A percentile compares a stretch with the other conserved stretches of the same genome.
Conservation (phyloP, 2,888 invertebrate genomes). For the Pachydiplax longipennis region DNA sequence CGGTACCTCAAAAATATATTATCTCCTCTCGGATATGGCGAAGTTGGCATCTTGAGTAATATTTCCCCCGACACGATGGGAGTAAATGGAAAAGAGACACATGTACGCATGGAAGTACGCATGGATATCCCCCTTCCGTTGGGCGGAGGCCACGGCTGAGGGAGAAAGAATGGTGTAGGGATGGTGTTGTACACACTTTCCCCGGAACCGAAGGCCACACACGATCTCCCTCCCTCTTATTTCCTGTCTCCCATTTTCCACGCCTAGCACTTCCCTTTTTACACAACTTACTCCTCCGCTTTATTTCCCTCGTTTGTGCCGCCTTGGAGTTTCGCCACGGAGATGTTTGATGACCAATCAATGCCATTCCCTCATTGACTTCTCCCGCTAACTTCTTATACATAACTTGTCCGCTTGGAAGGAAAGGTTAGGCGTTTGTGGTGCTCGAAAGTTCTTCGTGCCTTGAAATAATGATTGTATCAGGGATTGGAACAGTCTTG, state of each 20-base stretch:
- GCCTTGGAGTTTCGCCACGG: background rate
- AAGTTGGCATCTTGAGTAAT: no score
- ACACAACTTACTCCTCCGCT: background rate
- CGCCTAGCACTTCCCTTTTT: background rate
- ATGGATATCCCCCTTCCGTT: background rate
- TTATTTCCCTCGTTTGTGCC: background rate
- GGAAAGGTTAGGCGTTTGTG: no score
- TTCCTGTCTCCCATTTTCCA: background rate
- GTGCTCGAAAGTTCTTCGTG: no score
- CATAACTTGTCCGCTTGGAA: background rate
- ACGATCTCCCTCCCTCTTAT: background rate
- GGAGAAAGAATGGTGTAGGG: background rate
- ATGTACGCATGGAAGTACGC: background rate
- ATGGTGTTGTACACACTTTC: background rate
- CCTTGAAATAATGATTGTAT: no score
- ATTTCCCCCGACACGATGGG: no score
- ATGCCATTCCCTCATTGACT: background rate
- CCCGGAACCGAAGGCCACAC: slow-evolving; percentile 32
- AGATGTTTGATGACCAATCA: background rate
- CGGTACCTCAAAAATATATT: no score
- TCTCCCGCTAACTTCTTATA: background rate
- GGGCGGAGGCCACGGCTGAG: background rate
- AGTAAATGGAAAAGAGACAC: background rate
- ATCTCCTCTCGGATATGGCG: no score
- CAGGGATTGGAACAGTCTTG: no score